phyloP scores from a whole-genome alignment of 2,113 vertebrate species.

The Nibea albiflora region DNA sequence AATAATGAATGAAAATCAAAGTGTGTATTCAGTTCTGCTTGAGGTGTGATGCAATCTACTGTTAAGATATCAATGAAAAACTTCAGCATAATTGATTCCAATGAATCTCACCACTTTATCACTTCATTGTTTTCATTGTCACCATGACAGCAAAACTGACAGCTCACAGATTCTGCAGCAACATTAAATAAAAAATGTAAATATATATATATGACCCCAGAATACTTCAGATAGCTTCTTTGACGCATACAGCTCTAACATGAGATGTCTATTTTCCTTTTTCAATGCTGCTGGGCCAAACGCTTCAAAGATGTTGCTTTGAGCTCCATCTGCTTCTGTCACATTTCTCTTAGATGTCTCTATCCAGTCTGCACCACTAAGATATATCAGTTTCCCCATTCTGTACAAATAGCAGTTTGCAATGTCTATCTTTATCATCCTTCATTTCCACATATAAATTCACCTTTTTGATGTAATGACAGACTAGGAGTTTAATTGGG shows the following conservation, averaged over 20 bases:
- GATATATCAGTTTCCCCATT: not conserved
- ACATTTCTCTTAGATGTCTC: conserved; percentile 29
- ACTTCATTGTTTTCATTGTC: not conserved
- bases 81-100: not conserved
- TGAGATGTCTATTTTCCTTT: not conserved
- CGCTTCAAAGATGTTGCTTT: conserved; percentile 17
- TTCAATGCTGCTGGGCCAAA: conserved; percentile 20
- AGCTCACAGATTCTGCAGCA: conserved; percentile 5
- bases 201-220: not conserved
- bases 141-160: not conserved
- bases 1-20: not conserved
- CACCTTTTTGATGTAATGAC: not conserved
- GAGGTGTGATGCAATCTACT: not conserved
- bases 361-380: not conserved
- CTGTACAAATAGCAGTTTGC: not conserved
- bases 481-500: not conserved
- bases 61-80: conserved; percentile 1
- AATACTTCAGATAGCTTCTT: not conserved
- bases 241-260: conserved; percentile 2
- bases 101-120: not conserved
- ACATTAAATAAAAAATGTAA: conserved; percentile 14
- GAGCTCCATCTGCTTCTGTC: conserved; percentile 4
- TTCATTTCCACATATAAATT: not conserved
- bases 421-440: not conserved
- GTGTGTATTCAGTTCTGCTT: not conserved